These are phyloP conservation scores for Clarias laeviceps DNA, from an alignment of 2,797 vertebrate genomes.

Conservation along the genomic window DNA sequence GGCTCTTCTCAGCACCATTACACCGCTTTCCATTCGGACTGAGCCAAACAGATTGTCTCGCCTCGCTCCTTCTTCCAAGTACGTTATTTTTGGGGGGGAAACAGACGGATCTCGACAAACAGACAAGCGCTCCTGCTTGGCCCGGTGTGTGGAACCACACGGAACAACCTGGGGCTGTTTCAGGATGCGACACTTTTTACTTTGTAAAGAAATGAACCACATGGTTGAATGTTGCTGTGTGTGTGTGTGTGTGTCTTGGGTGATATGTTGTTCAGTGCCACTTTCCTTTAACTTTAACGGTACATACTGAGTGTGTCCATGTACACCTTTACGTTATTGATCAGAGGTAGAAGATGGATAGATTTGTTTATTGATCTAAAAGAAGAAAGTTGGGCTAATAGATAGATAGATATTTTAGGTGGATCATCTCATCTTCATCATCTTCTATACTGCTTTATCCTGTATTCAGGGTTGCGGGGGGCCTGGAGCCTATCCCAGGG, in stretches of 20 bases:
- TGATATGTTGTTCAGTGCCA: not conserved
- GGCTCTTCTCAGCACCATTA: conserved; percentile 19
- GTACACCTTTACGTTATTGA: not conserved
- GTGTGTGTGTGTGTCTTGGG: not conserved
- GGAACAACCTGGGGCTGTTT: conserved; percentile 52
- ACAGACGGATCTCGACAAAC: conserved; percentile 64
- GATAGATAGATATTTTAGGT: not conserved
- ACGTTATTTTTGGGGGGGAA: conserved; percentile 57
- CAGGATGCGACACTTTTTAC: conserved; percentile 13
- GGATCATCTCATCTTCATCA: too few species aligned
- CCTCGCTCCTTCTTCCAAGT: conserved; percentile 54
- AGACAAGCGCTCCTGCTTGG: conserved; percentile 64
- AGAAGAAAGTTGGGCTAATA: not conserved
- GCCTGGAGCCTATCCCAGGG: too few species aligned
- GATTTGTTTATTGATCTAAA: not conserved
- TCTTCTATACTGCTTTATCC: too few species aligned
- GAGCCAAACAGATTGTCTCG: conserved; percentile 62
- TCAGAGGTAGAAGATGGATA: not conserved
- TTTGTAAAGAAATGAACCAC: not conserved
- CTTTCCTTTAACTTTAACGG: not conserved
- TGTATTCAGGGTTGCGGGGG: too few species aligned
- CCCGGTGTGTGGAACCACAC: conserved; percentile 57
- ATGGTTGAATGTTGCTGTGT: not conserved
- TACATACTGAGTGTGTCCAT: not conserved
- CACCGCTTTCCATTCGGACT: conserved; percentile 43